Percentiles rank a stretch among this genome's conserved stretches.
Evolutionary conservation across 2,888 invertebrate genomes (phyloP).

Genomic region (Pollenia angustigena): DNA sequence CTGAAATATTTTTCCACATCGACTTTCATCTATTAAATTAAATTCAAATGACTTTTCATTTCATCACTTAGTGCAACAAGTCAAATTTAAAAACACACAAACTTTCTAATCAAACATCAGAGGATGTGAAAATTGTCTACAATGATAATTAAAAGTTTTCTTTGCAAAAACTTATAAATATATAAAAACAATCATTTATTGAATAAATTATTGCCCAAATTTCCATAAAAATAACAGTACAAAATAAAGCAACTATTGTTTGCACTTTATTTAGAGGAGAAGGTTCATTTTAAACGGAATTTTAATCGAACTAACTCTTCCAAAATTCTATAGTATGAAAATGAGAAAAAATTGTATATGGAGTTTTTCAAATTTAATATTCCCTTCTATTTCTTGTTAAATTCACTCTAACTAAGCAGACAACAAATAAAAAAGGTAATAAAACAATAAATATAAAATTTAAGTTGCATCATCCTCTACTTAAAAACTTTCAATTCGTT

Average conservation of each 20-base stretch:
- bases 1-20: no score
- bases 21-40: no score
- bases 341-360: no score
- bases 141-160: slow-evolving; percentile 1
- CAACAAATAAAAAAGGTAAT: slow-evolving; percentile 17
- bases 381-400: no score
- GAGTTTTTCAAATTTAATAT: no score
- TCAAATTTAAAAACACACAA: background rate
- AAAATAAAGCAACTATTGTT: background rate
- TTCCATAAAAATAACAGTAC: slow-evolving; percentile 7
- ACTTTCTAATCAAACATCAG: slow-evolving; percentile 3
- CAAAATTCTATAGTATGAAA: no score
- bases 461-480: slow-evolving; percentile 46
- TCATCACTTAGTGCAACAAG: background rate
- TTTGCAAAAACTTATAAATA: background rate
- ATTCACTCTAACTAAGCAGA: slow-evolving; percentile 1
- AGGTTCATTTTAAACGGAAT: no score
- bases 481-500: slow-evolving; percentile 32
- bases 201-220: slow-evolving; percentile 39
- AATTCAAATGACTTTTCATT: background rate
- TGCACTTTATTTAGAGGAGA: no score
- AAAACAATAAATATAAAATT: slow-evolving; percentile 48
- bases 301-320: no score
- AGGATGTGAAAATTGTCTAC: background rate
- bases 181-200: slow-evolving; percentile 30